Percentiles rank a stretch among this genome's conserved stretches.
Evolutionary conservation across 1,140 invertebrate species (phyloP).

Genomic region (Manduca sexta): DNA sequence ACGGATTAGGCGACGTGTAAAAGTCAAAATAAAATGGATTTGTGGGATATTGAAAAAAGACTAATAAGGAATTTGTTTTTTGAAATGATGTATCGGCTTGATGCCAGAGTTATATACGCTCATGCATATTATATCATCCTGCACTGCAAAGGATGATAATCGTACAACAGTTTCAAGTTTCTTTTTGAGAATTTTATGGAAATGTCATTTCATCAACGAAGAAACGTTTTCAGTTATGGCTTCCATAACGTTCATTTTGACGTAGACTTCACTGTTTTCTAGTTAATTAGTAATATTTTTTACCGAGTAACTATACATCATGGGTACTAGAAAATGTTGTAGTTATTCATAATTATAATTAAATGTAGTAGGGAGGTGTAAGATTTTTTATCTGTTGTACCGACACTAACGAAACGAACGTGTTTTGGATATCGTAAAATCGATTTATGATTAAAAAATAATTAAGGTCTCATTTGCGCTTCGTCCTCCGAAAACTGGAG

Average conservation of each 20-base stretch:
- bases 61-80: slow-evolving; percentile 29
- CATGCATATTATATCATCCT: too few relatives aligned
- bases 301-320: slow-evolving; percentile 23
- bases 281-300: slow-evolving; percentile 29
- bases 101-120: too few relatives aligned
- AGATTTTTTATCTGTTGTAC: slow-evolving; percentile 20
- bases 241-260: slow-evolving; percentile 15
- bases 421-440: too few relatives aligned
- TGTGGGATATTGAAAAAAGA: slow-evolving; percentile 27
- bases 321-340: slow-evolving; percentile 44
- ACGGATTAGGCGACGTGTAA: too few relatives aligned
- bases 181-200: too few relatives aligned
- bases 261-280: slow-evolving; percentile 18
- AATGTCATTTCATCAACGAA: neutral
- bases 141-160: too few relatives aligned
- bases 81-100: slow-evolving; percentile 13
- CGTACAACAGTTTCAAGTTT: too few relatives aligned
- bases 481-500: too few relatives aligned
- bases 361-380: slow-evolving; percentile 17
- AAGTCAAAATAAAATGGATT: slow-evolving; percentile 16
- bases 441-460: too few relatives aligned
- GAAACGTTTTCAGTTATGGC: slow-evolving; percentile 6
- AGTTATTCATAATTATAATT: slow-evolving; percentile 15
- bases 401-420: neutral
- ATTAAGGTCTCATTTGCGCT: too few relatives aligned